Base-by-base conservation (phyloP, 2,888 invertebrate species). In the Aricia artaxerxes region DNA sequence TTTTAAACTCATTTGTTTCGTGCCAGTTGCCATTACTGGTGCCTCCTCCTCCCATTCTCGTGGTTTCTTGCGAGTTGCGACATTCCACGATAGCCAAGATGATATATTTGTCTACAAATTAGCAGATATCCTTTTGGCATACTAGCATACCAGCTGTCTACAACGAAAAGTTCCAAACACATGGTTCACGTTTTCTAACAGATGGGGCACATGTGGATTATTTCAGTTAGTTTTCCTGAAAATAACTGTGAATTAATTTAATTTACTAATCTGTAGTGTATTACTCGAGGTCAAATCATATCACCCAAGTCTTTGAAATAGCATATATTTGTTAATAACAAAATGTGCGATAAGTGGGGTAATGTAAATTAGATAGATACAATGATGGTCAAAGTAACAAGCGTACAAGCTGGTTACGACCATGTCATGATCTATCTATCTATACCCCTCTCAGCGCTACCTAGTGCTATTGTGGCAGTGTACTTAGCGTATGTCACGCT, bases 401-500 rank as follows among this genome's bases (percentile, higher is more conserved):
- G 6, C 7, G 61, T 16, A n/a, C n/a, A 61, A 61, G 24, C 24
- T 24, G 61, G n/a, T 2, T 24, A 61, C 7, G 60, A 61, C 24
- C 60, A 1, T 5, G 16, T 7, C 61, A 61, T 61, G 61, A 61
- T 61, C 61, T 7, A 24, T 24, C 24, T 24, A 24, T 24, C 24
- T 24, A 24, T 24, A 7, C 24, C 61, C 61, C 24, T 7, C 7
- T 4, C 38, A 11, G 35, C 72, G 35, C n/a, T 72, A 72, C 35
- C 13, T 73, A 40, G 31, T n/a, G 40, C 73, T 16, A 40, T 16
- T 16, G 35, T 16, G 7, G 40, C n/a, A 73, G 49, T 35, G 24
- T 57, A 57, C 3, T 57, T 57, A 44, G 44, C 73, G 73, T 49
- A 31, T 76, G 76, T 76, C 57, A 76, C 76, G 76, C 76, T 76